phyloP scores from a whole-genome alignment of 2,888 invertebrate species.

The Coelinius sp. region DNA sequence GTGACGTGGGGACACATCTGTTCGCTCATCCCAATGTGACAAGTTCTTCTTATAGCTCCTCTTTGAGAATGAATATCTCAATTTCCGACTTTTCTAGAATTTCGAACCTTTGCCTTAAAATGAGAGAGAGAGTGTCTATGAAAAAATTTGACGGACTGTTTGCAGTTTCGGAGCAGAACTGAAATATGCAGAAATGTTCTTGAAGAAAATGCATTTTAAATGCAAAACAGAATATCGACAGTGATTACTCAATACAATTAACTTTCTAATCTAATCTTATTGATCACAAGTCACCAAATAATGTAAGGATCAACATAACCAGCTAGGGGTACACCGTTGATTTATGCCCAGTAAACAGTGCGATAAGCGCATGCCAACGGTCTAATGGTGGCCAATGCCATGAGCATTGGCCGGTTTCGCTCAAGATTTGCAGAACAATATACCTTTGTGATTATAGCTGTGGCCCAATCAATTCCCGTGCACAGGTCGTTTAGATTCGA shows the following conservation, averaged over 20 bases:
- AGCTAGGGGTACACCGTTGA: slow-evolving; percentile 43
- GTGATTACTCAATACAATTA: no score
- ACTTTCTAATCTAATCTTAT: slow-evolving; percentile 8
- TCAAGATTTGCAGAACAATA: slow-evolving; percentile 69
- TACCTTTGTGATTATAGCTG: slow-evolving; percentile 64
- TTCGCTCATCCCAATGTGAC: slow-evolving; percentile 24
- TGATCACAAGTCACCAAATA: slow-evolving; percentile 8
- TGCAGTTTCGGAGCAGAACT: no score
- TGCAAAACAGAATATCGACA: no score
- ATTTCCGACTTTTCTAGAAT: no score
- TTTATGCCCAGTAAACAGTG: slow-evolving; percentile 52
- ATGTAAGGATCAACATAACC: slow-evolving; percentile 37
- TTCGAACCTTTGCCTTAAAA: background rate
- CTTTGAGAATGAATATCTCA: no score
- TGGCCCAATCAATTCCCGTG: slow-evolving; percentile 67
- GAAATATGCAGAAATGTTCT: no score
- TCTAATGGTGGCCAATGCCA: slow-evolving; percentile 57
- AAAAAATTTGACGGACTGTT: no score
- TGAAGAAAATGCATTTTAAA: no score
- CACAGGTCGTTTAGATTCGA: slow-evolving; percentile 62
- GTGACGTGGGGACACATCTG: slow-evolving; percentile 38
- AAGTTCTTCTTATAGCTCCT: no score
- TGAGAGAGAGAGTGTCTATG: no score
- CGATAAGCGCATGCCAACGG: slow-evolving; percentile 51
- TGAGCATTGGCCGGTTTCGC: slow-evolving; percentile 52